Percentiles rank a stretch among this genome's conserved stretches.
Conservation (phyloP, 2,888 invertebrate genomes). For the Tanypteryx hageni region DNA sequence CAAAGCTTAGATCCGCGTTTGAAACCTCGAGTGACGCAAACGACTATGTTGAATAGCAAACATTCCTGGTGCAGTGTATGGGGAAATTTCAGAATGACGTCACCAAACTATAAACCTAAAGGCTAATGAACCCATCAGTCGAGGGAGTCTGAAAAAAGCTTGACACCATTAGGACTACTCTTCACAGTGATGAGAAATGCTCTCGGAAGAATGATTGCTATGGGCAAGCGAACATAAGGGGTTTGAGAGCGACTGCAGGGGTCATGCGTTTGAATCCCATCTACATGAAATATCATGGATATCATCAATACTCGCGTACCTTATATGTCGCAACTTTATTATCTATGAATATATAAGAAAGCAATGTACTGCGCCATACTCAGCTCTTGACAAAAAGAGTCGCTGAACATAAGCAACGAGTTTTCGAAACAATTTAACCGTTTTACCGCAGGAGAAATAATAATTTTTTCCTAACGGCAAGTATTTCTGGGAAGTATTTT, state of each 20-base stretch:
- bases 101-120: not conserved
- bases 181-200: not conserved
- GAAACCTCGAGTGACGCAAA: not conserved
- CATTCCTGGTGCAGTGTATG: constrained; percentile 2
- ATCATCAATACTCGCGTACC: no score
- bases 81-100: constrained; percentile 22
- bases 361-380: no score
- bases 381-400: no score
- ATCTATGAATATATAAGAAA: no score
- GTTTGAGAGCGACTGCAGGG: not conserved
- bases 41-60: not conserved
- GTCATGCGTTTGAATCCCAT: not conserved
- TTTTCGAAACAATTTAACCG: no score
- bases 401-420: no score
- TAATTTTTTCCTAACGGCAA: no score
- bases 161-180: not conserved
- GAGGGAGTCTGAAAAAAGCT: not conserved
- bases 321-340: no score
- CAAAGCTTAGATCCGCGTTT: no score
- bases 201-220: not conserved
- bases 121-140: constrained; percentile 42
- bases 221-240: not conserved
- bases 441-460: no score
- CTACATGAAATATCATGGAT: not conserved
- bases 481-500: no score